Conservation (phyloP, 2,113 vertebrate species). For the Heterochromis multidens region DNA sequence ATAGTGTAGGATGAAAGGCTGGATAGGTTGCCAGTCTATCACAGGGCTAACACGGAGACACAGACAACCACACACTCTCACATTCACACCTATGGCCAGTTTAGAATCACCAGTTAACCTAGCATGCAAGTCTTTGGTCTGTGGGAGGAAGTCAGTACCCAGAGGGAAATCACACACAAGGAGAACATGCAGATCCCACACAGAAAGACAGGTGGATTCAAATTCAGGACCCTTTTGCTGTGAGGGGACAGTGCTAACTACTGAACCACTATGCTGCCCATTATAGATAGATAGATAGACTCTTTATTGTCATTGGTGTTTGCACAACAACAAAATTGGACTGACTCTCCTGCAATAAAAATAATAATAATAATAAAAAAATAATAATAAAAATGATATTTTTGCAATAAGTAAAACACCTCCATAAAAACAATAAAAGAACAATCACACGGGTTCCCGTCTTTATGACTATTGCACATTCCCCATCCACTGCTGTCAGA, state of each 20-base stretch:
- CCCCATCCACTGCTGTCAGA: too few species aligned
- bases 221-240: neutral
- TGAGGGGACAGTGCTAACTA: neutral
- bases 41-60: neutral
- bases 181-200: neutral
- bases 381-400: too few species aligned
- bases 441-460: neutral
- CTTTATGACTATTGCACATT: too few species aligned
- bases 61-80: neutral
- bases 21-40: too few species aligned
- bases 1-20: neutral
- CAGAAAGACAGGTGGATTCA: neutral
- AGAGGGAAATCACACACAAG: neutral
- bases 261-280: neutral
- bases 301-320: too few species aligned
- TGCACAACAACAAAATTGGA: too few species aligned
- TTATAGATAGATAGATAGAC: neutral
- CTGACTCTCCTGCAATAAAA: neutral
- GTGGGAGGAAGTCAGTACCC: neutral
- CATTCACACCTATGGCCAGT: neutral
- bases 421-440: neutral
- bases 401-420: too few species aligned
- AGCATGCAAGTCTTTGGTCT: neutral
- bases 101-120: too few species aligned
- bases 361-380: neutral